Base-by-base conservation (phyloP, 2,797 vertebrate species). In the Argya squamiceps region DNA sequence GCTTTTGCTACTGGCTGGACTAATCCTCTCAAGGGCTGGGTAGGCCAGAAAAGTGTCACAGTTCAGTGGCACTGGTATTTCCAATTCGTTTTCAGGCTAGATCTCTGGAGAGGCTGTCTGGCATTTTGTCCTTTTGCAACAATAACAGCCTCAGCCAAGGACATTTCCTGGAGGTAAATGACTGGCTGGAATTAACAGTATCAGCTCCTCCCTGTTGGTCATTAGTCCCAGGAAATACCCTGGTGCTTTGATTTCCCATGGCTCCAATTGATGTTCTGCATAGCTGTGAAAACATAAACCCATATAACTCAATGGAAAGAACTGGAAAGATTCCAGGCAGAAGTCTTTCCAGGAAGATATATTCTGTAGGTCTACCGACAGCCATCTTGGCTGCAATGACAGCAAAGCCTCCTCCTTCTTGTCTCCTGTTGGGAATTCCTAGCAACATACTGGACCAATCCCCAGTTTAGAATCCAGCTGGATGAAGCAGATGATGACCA, bases 371-470 rank as follows among this genome's bases (percentile, higher is more conserved):
- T 77, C 26, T 41, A 64, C 30, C 34, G 43, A 65, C 68, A 94
- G 20, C n/a, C 26, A 49, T 43, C 34, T 69, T 59, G 30, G n/a
- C 43, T 92, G 17, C 50, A 50, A 41, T 39, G 44, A 65, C 60
- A 91, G 24, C n/a, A 89, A 73, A 88, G 27, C 60, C 24, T 85
- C 53, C 36, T 87, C 80, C 18, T 36, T 56, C 65, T 52, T 92
- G 34, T 90, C 69, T 68, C 6, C 5, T 46, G 15, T 84, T 46
- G 81, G 53, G 47, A 75, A 78, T 78, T 83, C 70, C 67, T 97
- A 99, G 99, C 97, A 22, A 99, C 99, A 0, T 99, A 99, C 96
- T 99, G 99, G 99, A 99, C 96, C 68, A 99, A 99, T 55, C 99
- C 99, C 4, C 99, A 99, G 97, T 99, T 98, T 78, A 98, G 98